Evolutionary conservation across 1,140 invertebrate genomes (phyloP).

Genomic region (Penaeus vannamei): DNA sequence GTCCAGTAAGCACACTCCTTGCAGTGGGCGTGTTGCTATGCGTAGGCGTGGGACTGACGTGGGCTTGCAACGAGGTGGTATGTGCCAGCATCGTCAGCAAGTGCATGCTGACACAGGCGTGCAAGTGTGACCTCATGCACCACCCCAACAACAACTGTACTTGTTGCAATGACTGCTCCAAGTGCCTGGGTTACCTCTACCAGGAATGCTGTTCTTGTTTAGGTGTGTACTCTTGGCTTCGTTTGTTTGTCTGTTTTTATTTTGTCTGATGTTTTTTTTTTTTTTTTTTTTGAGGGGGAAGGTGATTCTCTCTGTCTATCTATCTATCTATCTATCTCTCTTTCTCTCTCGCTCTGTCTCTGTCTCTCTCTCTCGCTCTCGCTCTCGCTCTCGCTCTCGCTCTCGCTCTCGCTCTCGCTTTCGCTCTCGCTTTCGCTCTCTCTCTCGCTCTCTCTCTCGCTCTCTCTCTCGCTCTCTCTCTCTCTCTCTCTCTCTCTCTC

Average conservation of each 20-base stretch:
- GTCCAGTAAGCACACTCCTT: background rate
- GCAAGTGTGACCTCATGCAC: conserved; percentile 89
- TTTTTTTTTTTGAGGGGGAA: background rate
- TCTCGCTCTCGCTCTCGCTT: no score
- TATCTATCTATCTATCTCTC: no score
- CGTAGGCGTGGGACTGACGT: background rate
- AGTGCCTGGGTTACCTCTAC: conserved; percentile 86
- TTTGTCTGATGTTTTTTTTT: conserved; percentile 48
- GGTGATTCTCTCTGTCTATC: background rate
- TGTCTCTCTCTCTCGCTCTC: no score
- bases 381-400: no score
- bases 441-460: no score
- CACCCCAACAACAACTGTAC: conserved; percentile 79
- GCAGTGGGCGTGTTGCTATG: conserved; percentile 2
- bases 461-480: no score
- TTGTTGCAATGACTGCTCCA: conserved; percentile 93
- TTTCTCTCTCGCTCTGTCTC: no score
- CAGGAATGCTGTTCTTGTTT: conserved; percentile 96
- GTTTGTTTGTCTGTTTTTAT: no score
- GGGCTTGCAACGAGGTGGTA: conserved; percentile 86
- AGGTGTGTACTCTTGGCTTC: conserved; percentile 77
- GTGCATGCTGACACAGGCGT: conserved; percentile 94
- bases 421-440: no score
- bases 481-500: no score
- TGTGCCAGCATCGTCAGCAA: conserved; percentile 95